Conservation (phyloP, 2,888 invertebrate species). For the Ophioninae sp. region DNA sequence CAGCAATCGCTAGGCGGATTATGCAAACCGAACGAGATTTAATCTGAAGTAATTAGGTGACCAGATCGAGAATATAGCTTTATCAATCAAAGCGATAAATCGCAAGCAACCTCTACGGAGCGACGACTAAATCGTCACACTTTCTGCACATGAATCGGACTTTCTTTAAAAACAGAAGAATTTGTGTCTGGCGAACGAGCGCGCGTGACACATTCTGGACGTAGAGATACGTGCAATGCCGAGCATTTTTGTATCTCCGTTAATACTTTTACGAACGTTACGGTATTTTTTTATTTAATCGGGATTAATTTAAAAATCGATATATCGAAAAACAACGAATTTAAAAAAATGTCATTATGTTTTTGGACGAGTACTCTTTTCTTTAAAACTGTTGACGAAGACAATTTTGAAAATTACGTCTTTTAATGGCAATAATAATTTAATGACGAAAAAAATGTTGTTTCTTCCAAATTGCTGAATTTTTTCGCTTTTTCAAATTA, state of each 20-base stretch:
- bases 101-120: background rate
- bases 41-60: background rate
- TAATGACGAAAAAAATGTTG: too few relatives aligned
- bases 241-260: background rate
- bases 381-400: too few relatives aligned
- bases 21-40: conserved; percentile 5
- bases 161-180: conserved; percentile 56
- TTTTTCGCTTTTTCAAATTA: background rate
- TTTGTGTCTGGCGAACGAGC: background rate
- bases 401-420: too few relatives aligned
- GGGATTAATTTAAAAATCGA: too few relatives aligned
- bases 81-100: background rate
- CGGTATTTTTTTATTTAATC: too few relatives aligned
- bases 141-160: conserved; percentile 64
- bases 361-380: too few relatives aligned
- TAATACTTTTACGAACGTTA: too few relatives aligned
- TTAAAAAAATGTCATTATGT: too few relatives aligned
- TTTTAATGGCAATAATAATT: too few relatives aligned
- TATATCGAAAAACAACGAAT: too few relatives aligned
- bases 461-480: too few relatives aligned
- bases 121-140: conserved; percentile 61
- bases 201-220: conserved; percentile 20
- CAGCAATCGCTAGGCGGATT: too few relatives aligned
- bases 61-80: conserved; percentile 11
- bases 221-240: background rate